Percentiles rank a stretch among this genome's conserved stretches.
These are phyloP conservation scores for Lasius fuliginosus DNA, from an alignment of 2,888 invertebrate species.

Conservation along the genomic window DNA sequence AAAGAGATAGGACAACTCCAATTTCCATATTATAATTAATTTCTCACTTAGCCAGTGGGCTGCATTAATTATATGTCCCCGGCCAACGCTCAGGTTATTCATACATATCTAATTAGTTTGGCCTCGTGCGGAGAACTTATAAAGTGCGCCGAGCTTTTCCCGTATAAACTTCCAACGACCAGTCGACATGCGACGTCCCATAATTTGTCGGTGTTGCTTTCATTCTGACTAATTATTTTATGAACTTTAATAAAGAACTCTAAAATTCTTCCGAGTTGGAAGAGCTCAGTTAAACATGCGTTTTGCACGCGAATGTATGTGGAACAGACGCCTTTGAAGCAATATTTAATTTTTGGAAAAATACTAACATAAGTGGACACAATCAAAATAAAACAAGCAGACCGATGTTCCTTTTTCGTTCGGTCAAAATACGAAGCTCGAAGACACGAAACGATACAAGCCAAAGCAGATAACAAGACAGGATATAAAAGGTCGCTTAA, in stretches of 20 bases:
- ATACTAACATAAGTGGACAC: not conserved
- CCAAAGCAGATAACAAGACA: not conserved
- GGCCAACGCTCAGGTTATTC: slow-evolving; percentile 66
- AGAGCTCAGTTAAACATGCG: not conserved
- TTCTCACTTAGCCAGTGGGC: slow-evolving; percentile 76
- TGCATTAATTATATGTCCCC: slow-evolving; percentile 77
- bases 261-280: not conserved
- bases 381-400: not conserved
- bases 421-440: not conserved
- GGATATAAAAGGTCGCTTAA: not conserved
- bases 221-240: slow-evolving; percentile 42
- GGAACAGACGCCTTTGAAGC: not conserved
- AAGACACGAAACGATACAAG: slow-evolving; percentile 1
- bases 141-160: slow-evolving; percentile 55
- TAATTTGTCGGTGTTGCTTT: slow-evolving; percentile 54
- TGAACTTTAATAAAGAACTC: not conserved
- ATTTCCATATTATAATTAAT: slow-evolving; percentile 82
- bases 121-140: slow-evolving; percentile 65
- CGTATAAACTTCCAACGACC: slow-evolving; percentile 39
- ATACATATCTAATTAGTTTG: slow-evolving; percentile 77
- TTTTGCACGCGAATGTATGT: not conserved
- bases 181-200: slow-evolving; percentile 49
- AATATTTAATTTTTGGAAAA: not conserved
- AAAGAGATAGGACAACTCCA: slow-evolving; percentile 62
- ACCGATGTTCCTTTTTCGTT: not conserved